Base-by-base conservation (phyloP, 2,797 vertebrate species). In the Scleropages formosus region DNA sequence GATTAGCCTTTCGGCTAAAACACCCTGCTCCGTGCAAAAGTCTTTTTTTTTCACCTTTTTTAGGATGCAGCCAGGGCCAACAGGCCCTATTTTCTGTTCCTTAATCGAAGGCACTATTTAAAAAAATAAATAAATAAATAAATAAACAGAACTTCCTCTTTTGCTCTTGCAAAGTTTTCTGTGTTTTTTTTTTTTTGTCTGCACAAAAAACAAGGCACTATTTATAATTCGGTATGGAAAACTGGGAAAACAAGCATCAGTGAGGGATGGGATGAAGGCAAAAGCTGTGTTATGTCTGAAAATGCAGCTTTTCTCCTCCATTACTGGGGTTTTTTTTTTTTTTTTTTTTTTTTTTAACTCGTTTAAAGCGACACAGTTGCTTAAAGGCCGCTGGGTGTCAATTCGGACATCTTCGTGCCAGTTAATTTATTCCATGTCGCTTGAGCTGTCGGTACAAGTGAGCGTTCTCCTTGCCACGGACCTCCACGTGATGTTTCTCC, bases 171-270 rank as follows among this genome's bases (percentile, higher is more conserved):
- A 61, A 44, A 47, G 12, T 63, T 61, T 20, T 46, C n/a, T n/a
- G n/a, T n/a, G n/a, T n/a, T 12, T 49, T 74, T 62, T 15, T 47
- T 15, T n/a, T 62, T 61, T 27, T n/a, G n/a, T 31, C 3, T 60
- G 8, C 27, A 16, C n/a, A n/a, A n/a, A 8, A 26, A 11, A 39
- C 58, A 72, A 46, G 11, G n/a, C n/a, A 56, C 15, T 22, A 56
- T 31, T 69, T 15, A 27, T 65, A 74, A 74, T 27, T 31, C 62
- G 8, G 16, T 65, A 27, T 26, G 24, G 27, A 58, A 73, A 73
- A 16, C 24, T 10, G 15, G 24, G 47, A 27, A 53, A 64, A 46
- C 12, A 51, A 74, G 11, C 18, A 74, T 26, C 24, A 53, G 8
- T 15, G 69, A 46, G 15, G 47, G 39, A 63, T 62, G 26, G 10